Evolutionary conservation across 2,888 invertebrate genomes (phyloP), one percentile per base, ranked within the genome.

Genomic region (Tenthredo scrophulariae): DNA sequence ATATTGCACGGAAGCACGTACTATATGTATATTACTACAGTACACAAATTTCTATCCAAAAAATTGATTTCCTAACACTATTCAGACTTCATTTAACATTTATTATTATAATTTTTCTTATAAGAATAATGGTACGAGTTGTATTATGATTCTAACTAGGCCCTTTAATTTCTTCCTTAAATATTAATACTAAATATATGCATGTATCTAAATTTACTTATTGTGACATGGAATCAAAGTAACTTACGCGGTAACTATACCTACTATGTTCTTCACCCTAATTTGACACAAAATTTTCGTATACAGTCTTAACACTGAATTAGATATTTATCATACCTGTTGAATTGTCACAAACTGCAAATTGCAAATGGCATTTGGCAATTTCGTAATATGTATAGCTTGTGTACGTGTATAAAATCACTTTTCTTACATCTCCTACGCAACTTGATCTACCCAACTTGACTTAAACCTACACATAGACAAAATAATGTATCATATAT

Each of bases 251-350:
- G 29, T 83, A 83, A 46, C 67, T 83, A 83, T 22, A 22, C 13
- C n/a, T 62, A 86, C 85, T 84, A 85, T 85, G 13, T 83, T 46
- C 54, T 85, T 83, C 86, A 87, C 75, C 87, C 90, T 91, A 91
- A 90, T 90, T 91, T 91, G 91, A 91, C 91, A 91, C 91, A 89
- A 87, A 90, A 88, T 90, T 89, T 89, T 89, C 89, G 87, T 91
- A 91, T 89, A 91, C 91, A 91, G 91, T 91, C 91, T 91, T 90
- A 88, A 90, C 87, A 88, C 86, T 89, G 88, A 90, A 88, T 87
- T 87, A 89, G 87, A 90, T 90, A 86, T 89, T 87, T 83, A 86
- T 88, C 15, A n/a, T 62, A 43, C 22, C 40, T 50, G 70, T 89
- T 90, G 88, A 89, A 90, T 89, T 89, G 89, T 89, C 87, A 87